These are phyloP conservation scores for Papilio demoleus DNA, from an alignment of 2,888 invertebrate genomes.

Conservation along the genomic window DNA sequence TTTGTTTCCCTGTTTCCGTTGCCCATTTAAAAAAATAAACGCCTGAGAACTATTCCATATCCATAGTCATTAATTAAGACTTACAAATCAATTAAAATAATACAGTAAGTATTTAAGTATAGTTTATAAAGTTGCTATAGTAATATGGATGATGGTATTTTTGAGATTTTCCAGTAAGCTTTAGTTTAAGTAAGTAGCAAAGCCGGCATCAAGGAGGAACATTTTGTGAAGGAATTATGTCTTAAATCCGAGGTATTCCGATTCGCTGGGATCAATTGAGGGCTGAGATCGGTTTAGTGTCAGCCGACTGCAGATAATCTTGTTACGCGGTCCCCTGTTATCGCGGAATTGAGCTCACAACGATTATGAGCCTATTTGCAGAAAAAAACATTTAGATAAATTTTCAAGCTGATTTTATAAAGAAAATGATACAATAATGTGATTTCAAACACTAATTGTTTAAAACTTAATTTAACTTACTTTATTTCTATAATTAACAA, in stretches of 20 bases:
- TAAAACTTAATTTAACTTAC: no score
- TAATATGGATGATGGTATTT: no score
- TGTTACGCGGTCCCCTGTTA: conserved; percentile 25
- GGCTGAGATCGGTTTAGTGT: conserved; percentile 33
- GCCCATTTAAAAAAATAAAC: no score
- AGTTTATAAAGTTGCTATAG: no score
- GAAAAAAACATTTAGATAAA: conserved; percentile 16
- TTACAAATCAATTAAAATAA: no score
- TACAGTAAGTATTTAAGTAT: no score
- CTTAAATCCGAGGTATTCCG: conserved; percentile 35
- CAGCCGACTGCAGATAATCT: conserved; percentile 34
- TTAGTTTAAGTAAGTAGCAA: background rate
- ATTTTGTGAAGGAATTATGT: conserved; percentile 12
- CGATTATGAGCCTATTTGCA: conserved; percentile 32
- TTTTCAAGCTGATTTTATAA: background rate
- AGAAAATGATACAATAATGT: background rate
- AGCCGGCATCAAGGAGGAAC: background rate
- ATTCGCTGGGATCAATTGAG: conserved; percentile 28
- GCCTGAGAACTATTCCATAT: no score
- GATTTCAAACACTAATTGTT: no score
- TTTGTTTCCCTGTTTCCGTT: no score
- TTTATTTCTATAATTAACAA: no score
- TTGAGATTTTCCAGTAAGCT: background rate
- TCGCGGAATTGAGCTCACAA: conserved; percentile 29
- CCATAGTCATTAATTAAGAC: no score